phyloP scores from a whole-genome alignment of 2,797 vertebrate species.

The Buphagus erythrorhynchus region DNA sequence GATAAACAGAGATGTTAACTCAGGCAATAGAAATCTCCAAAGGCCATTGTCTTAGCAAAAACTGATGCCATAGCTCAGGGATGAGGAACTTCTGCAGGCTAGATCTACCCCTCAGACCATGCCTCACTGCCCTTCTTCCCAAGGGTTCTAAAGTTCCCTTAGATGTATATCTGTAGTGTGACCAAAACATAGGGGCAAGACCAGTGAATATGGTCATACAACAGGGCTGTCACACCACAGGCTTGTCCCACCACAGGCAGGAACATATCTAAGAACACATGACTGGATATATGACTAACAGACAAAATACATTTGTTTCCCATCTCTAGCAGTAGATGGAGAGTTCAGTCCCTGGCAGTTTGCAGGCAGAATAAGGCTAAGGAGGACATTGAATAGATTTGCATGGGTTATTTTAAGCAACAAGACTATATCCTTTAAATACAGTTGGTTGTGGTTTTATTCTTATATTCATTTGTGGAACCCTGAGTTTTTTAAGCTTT shows the following conservation, averaged over 20 bases:
- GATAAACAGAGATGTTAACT: neutral
- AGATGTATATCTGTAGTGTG: neutral
- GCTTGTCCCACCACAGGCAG: neutral
- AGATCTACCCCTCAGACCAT: neutral
- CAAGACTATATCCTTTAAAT: neutral
- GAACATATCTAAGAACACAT: neutral
- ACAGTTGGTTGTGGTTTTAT: neutral
- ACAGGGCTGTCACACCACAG: neutral
- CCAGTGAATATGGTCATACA: neutral
- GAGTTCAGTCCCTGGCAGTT: neutral
- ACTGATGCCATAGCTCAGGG: neutral
- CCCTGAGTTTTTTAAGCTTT: neutral
- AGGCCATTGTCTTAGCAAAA: neutral
- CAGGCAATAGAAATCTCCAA: neutral
- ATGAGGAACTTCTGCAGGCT: neutral
- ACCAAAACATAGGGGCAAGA: neutral
- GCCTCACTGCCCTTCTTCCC: neutral
- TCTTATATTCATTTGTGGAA: neutral
- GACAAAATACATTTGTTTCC: neutral
- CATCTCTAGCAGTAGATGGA: neutral
- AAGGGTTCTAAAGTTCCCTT: neutral
- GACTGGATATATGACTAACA: neutral
- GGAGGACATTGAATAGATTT: neutral
- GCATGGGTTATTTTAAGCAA: neutral
- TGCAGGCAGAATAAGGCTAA: neutral